Evolutionary conservation across 2,888 invertebrate species (phyloP).

Genomic region (Galeruca laticollis): DNA sequence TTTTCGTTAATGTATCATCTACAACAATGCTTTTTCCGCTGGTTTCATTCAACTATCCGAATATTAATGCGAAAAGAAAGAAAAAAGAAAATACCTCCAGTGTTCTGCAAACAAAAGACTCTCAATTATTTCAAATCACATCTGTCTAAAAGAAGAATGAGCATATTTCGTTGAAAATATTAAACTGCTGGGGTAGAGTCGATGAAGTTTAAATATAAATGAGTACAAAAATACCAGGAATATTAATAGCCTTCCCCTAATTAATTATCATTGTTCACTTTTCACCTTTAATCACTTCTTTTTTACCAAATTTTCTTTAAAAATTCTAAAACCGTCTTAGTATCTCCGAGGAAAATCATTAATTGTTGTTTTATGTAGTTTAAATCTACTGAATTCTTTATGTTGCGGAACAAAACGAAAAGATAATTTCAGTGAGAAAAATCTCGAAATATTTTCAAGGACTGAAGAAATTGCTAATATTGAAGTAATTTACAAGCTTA

Average conservation of each 20-base stretch:
- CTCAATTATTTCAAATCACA: neutral
- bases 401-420: conserved; percentile 27
- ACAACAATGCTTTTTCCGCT: too few species aligned
- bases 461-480: conserved; percentile 25
- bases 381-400: conserved; percentile 34
- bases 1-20: too few species aligned
- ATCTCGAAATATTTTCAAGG: conserved; percentile 21
- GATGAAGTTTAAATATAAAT: too few species aligned
- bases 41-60: too few species aligned
- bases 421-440: conserved; percentile 24
- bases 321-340: conserved; percentile 14
- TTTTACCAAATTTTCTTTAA: conserved; percentile 12
- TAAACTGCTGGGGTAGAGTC: neutral
- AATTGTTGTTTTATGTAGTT: conserved; percentile 22
- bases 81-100: neutral
- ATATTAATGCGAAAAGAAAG: too few species aligned
- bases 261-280: conserved; percentile 25
- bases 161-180: neutral
- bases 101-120: neutral
- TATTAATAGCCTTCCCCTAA: conserved; percentile 15
- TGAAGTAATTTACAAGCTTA: conserved; percentile 21
- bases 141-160: too few species aligned
- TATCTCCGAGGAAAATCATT: conserved; percentile 26
- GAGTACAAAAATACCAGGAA: neutral
- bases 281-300: conserved; percentile 23